Evolutionary conservation across 1,140 invertebrate genomes (phyloP), one percentile per base, ranked within the genome.

Genomic region (Archivesica marissinica): DNA sequence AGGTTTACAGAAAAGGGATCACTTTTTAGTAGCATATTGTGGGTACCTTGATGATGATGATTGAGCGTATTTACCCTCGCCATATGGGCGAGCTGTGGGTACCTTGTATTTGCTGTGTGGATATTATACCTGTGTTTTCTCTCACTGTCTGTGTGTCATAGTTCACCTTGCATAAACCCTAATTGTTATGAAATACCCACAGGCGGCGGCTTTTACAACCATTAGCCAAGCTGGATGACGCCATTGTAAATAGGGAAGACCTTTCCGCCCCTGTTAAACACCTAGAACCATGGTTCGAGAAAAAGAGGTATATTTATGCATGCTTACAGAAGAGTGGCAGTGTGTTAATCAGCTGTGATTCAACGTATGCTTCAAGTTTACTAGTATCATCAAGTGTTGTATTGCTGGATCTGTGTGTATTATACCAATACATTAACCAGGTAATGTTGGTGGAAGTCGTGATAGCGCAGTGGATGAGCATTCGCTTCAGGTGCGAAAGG

Each of bases 241-340:
- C 72, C 20, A 30, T 11, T 2, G 9, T 75, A 50, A 33, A 15
- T 59, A 39, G 59, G 50, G 74, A 38, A 59, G 15, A 2, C 25
- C 4, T 23, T 3, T 0, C 7, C 30, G 50, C 59, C 4, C 74
- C 54, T 15, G 7, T 30, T 7, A 38, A 2, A 33, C 33, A 56
- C 7, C 28, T 56, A 13, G 74, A 56, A 76, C 74, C 9, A 2
- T 56, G 41, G 68, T 72, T 28, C 17, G 44, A 72, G 25, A 50
- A 35, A 56, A 56, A 41, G 50, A 76, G 74, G 74, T 76, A 76
- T 59, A 30, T 75, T 44, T 52, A 56, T 76, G 74, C 52, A 30
- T 25, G 39, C 6, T 38, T 30, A 30, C 59, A 30, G 25, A 25
- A 23, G 33, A 28, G 33, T 2, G 35, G 64, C 64, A 17, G 9